phyloP scores from a whole-genome alignment of 2,113 vertebrate species.

The Oreotrochilus melanogaster region DNA sequence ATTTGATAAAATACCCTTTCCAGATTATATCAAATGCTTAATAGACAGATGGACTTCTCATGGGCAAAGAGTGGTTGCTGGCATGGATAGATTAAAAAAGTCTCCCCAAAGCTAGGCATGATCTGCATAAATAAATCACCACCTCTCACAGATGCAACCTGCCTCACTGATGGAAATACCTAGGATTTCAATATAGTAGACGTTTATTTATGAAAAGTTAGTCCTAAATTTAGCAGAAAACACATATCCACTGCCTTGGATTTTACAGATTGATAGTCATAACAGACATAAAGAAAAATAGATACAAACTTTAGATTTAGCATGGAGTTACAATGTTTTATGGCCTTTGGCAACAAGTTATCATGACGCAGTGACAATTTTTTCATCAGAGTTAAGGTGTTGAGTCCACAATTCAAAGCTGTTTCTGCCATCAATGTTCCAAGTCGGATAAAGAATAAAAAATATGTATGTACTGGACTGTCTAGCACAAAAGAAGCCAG shows the following conservation, averaged over 20 bases:
- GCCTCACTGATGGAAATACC: slow-evolving; percentile 13
- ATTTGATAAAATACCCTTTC: slow-evolving; percentile 34
- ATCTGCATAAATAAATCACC: slow-evolving; percentile 23
- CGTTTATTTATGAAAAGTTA: background rate
- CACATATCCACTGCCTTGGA: background rate
- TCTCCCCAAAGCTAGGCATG: background rate
- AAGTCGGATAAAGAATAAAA: background rate
- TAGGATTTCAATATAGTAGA: background rate
- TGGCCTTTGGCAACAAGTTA: slow-evolving; percentile 15
- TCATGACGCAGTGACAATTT: slow-evolving; percentile 1
- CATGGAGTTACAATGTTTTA: slow-evolving; percentile 2
- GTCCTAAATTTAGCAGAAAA: slow-evolving; percentile 9
- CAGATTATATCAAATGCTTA: slow-evolving; percentile 8
- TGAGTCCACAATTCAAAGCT: background rate
- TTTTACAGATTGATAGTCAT: slow-evolving; percentile 21
- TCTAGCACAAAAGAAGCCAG: background rate
- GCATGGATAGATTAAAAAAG: background rate
- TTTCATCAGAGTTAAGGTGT: background rate
- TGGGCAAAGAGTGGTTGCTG: background rate
- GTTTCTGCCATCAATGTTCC: background rate
- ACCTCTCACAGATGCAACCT: background rate
- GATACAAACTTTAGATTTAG: slow-evolving; percentile 17
- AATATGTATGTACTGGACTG: background rate
- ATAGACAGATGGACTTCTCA: background rate
- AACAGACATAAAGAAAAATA: background rate